Base-by-base conservation (phyloP, 2,113 vertebrate species). In the Hiodon alosoides region DNA sequence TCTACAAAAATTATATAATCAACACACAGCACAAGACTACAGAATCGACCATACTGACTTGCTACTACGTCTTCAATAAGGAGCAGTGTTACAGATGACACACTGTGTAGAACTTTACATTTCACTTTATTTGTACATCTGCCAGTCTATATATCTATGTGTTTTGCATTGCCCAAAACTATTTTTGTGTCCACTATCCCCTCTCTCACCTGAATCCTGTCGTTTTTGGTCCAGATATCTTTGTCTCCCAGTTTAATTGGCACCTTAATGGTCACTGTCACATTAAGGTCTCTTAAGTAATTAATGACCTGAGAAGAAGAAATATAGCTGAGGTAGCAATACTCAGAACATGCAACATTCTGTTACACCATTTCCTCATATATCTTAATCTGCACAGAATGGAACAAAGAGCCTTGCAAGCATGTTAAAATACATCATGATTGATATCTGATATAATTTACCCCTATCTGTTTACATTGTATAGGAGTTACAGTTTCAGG, bases 251-350 rank as follows among this genome's bases (percentile, higher is more conserved):
- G 82, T 51, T 83, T 78, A 17, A 90, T 10, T 0, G 93, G 93
- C 16, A 92, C 86, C 81, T 31, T 84, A 80, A 95, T 88, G 11
- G 83, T 73, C 31, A 93, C 65, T 0, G 82, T 88, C 69, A 93
- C 47, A 58, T 84, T 74, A 67, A 92, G 57, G 0, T 82, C 79
- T 72, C 90, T 83, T 17, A 82, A 77, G 13, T 84, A 72, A 81
- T 93, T 92, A 73, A 83, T 85, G 7, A 94, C 87, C 92, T 95
- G 64, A 2, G 7, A 71, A 46, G 59, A 70, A 74, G 55, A 57
- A 14, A 48, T 52, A 16, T 14, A 10, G 16, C 47, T 14, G 48
- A 50, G 9, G 47, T 65, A 73, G 8, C 68, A 69, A 52, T 69
- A 4, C 6, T 69, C 3, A 16, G 52, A 52, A 13, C 4, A 67